Percentiles rank a stretch among this genome's conserved stretches.
Evolutionary conservation across 1,140 invertebrate genomes (phyloP).

Genomic region (Meteorus sp.): DNA sequence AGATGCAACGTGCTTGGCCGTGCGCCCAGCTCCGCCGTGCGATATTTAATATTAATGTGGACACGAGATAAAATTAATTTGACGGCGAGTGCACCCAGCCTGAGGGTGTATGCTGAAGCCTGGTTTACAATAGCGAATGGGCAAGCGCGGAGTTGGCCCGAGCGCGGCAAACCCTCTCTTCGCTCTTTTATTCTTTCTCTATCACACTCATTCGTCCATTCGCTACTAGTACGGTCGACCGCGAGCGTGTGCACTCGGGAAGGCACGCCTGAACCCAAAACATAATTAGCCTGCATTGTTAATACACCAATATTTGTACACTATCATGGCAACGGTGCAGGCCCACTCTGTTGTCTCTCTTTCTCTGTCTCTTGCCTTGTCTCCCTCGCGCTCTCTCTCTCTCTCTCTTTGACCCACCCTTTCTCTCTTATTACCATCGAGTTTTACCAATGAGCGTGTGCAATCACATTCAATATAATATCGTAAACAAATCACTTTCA

Average conservation of each 20-base stretch:
- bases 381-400: background rate
- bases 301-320: slow-evolving; percentile 59
- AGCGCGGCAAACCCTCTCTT: slow-evolving; percentile 23
- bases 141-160: slow-evolving; percentile 42
- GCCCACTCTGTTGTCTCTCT: background rate
- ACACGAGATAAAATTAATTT: slow-evolving; percentile 61
- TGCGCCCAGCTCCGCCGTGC: slow-evolving; percentile 7
- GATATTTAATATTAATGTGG: slow-evolving; percentile 51
- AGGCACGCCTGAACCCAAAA: slow-evolving; percentile 46
- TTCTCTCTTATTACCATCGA: too few species aligned
- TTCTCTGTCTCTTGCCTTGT: background rate
- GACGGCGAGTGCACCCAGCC: slow-evolving; percentile 46
- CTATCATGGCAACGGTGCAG: slow-evolving; percentile 46
- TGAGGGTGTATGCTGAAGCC: slow-evolving; percentile 55
- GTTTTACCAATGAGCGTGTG: too few species aligned
- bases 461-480: too few species aligned
- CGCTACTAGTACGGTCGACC: background rate
- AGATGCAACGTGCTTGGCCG: background rate
- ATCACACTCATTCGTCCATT: background rate
- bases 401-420: too few species aligned
- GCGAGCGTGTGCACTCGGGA: slow-evolving; percentile 25
- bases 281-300: slow-evolving; percentile 61
- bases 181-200: background rate
- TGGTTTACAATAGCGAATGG: slow-evolving; percentile 57
- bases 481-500: too few species aligned